Evolutionary conservation across 2,797 vertebrate genomes (phyloP).

Genomic region (Trichosurus vulpecula): DNA sequence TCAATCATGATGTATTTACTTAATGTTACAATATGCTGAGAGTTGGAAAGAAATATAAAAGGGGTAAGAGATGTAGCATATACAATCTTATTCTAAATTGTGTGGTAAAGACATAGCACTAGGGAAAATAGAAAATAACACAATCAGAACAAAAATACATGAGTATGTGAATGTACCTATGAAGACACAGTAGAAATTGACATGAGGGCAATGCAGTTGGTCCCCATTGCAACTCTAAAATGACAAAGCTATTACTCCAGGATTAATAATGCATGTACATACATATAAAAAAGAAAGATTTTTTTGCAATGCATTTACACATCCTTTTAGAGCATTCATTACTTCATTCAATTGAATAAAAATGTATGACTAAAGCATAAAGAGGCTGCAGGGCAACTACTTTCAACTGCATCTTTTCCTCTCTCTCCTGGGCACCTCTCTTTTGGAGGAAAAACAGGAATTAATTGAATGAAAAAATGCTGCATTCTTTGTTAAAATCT

Average conservation of each 20-base stretch:
- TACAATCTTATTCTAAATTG: neutral
- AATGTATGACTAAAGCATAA: neutral
- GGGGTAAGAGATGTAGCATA: neutral
- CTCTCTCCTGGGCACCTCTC: neutral
- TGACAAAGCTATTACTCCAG: neutral
- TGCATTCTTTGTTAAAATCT: neutral
- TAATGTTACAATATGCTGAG: neutral
- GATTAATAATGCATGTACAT: neutral
- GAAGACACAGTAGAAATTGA: neutral
- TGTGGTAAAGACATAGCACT: neutral
- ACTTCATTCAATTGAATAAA: neutral
- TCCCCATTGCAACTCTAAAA: neutral
- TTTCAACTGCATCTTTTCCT: neutral
- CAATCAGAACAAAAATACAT: neutral
- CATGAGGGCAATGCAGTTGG: neutral
- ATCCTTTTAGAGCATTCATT: neutral
- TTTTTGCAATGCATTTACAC: neutral
- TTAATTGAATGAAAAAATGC: neutral
- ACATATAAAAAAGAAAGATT: neutral
- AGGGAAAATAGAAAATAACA: neutral
- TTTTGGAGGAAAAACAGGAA: neutral
- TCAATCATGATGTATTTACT: neutral
- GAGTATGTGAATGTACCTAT: neutral
- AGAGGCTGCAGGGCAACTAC: neutral
- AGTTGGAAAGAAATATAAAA: neutral